phyloP scores from a whole-genome alignment of 2,113 vertebrate species.

The Ictidomys tridecemlineatus region DNA sequence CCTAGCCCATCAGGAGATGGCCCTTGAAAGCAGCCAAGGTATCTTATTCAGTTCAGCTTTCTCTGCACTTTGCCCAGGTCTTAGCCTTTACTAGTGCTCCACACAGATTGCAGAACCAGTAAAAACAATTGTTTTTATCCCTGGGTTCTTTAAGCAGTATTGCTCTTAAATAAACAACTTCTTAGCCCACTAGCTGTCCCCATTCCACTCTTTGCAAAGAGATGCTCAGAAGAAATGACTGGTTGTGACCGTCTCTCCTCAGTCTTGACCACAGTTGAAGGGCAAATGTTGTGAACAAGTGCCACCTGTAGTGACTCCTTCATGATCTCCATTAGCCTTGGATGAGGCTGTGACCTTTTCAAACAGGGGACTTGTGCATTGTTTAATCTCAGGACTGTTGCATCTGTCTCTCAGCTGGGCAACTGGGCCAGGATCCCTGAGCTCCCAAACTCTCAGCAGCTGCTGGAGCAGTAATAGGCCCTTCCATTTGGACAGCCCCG shows the following conservation, averaged over 20 bases:
- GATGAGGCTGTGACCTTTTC: background rate
- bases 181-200: background rate
- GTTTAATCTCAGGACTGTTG: background rate
- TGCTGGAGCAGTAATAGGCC: background rate
- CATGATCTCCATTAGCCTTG: background rate
- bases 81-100: background rate
- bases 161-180: background rate
- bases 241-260: background rate
- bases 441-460: background rate
- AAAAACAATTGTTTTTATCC: background rate
- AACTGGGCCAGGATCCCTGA: background rate
- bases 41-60: background rate
- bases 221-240: background rate
- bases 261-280: background rate
- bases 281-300: background rate
- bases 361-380: background rate
- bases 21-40: background rate
- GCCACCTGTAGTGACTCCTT: background rate
- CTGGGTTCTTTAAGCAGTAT: background rate
- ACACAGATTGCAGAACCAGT: background rate
- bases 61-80: background rate
- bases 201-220: background rate
- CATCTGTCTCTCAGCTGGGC: background rate
- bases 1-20: background rate
- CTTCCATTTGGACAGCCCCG: background rate